Evolutionary conservation across 2,797 vertebrate genomes (phyloP).

Genomic region (Gymnothorax javanicus): DNA sequence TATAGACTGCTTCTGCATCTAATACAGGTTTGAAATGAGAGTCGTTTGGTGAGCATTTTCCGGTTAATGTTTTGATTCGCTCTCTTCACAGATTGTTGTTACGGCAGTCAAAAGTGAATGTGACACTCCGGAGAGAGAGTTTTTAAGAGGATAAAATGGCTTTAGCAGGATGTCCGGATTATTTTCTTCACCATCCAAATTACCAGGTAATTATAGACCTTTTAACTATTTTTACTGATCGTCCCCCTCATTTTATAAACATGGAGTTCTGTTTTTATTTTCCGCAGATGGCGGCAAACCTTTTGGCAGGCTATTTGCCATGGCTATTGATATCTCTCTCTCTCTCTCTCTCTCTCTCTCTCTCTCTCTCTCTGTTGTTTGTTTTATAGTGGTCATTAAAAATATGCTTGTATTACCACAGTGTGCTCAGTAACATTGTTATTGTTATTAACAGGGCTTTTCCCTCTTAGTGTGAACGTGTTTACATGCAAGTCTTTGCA

Average conservation of each 20-base stretch:
- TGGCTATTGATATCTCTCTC: slow-evolving; percentile 5
- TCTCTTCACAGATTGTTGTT: slow-evolving; percentile 56
- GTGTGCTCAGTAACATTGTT: not conserved
- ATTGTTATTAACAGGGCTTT: not conserved
- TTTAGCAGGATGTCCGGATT: slow-evolving; percentile 90
- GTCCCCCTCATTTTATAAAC: not conserved
- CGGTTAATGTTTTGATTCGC: slow-evolving; percentile 39
- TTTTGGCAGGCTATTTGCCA: not conserved
- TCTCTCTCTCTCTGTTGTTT: not conserved
- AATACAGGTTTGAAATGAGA: not conserved
- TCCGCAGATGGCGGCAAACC: not conserved
- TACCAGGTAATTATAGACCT: slow-evolving; percentile 77
- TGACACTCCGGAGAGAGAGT: slow-evolving; percentile 48
- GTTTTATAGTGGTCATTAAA: not conserved
- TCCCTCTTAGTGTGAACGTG: not conserved
- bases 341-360: not conserved
- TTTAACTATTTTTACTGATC: slow-evolving; percentile 4
- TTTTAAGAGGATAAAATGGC: slow-evolving; percentile 75
- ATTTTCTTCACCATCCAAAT: slow-evolving; percentile 84
- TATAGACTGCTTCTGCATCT: not conserved
- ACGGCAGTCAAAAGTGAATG: slow-evolving; percentile 58
- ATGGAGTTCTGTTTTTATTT: not conserved
- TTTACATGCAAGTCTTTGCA: not conserved
- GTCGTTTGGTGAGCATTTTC: not conserved
- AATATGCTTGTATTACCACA: not conserved